Evolutionary conservation across 2,888 invertebrate species (phyloP).

Genomic region (Anorthoa munda): DNA sequence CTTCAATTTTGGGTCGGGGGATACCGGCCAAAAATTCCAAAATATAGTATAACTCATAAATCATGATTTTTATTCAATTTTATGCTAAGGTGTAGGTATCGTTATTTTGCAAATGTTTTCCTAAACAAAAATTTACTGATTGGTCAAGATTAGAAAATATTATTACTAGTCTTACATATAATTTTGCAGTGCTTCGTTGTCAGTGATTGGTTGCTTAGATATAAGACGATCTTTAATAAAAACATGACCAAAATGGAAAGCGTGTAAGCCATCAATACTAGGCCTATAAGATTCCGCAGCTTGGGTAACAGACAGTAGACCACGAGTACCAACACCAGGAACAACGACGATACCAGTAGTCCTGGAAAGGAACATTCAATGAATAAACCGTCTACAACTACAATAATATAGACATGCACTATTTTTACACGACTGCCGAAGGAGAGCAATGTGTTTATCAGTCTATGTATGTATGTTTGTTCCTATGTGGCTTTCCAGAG

Average conservation of each 20-base stretch:
- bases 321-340: conserved; percentile 71
- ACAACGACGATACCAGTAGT: conserved; percentile 70
- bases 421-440: too few species aligned
- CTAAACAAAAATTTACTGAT: background rate
- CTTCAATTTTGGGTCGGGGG: too few species aligned
- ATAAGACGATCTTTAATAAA: conserved; percentile 7
- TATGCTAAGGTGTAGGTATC: too few species aligned
- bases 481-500: too few species aligned
- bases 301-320: conserved; percentile 73
- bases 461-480: too few species aligned
- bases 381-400: background rate
- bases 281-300: conserved; percentile 61
- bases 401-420: too few species aligned
- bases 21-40: too few species aligned
- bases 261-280: conserved; percentile 51
- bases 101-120: background rate
- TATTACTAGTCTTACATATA: conserved; percentile 27
- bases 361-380: conserved; percentile 60
- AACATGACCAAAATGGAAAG: conserved; percentile 36
- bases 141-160: background rate
- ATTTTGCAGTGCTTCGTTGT: conserved; percentile 28
- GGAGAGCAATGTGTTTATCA: too few species aligned
- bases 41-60: too few species aligned
- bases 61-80: too few species aligned
- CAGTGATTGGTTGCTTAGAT: background rate